Base-by-base conservation (phyloP, 2,797 vertebrate species). In the Carapus acus region DNA sequence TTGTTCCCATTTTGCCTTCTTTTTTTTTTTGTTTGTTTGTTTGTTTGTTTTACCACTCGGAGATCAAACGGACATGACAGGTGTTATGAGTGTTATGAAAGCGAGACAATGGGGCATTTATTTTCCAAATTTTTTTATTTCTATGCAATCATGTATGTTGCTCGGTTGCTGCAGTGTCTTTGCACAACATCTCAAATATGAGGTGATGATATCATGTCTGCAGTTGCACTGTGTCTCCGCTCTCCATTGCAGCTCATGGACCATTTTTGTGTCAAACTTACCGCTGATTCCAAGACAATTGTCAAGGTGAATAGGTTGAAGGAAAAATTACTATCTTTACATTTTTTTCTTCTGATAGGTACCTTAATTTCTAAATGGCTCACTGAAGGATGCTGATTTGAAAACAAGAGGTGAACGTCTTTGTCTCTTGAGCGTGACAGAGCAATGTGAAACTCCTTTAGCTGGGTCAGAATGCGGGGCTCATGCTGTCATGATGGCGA, bases 131-230 rank as follows among this genome's bases (percentile, higher is more conserved):
- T 42, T 48, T 54, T 74, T 68, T 73, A 47, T 73, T 66, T 71
- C 81, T 86, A 84, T 88, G 80, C 80, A 85, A 81, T 58, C 54
- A 61, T 33, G 62, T 54, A 47, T 51, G n/a, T 38, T 40, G 29
- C 67, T 65, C 23, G 54, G 67, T 62, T 74, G 54, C 76, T 73
- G 67, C 64, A 33, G 29, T 12, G 47, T 70, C 58, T 81, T 79
- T 83, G 77, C 80, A 79, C 78, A 77, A 49, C 50, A 54, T 71
- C 66, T 44, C 18, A 58, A 46, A 53, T 43, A 59, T 47, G 45
- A 65, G 64, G 60, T 72, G 60, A n/a, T n/a, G n/a, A 66, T 44
- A 58, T 39, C 42, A 8, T 20, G 16, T n/a, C 29, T 41, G 59
- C 71, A 62, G 70, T 36, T 33, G 65, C 54, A 56, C 41, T 34